Conservation (phyloP, 2,113 vertebrate genomes). For the Scalopus aquaticus region DNA sequence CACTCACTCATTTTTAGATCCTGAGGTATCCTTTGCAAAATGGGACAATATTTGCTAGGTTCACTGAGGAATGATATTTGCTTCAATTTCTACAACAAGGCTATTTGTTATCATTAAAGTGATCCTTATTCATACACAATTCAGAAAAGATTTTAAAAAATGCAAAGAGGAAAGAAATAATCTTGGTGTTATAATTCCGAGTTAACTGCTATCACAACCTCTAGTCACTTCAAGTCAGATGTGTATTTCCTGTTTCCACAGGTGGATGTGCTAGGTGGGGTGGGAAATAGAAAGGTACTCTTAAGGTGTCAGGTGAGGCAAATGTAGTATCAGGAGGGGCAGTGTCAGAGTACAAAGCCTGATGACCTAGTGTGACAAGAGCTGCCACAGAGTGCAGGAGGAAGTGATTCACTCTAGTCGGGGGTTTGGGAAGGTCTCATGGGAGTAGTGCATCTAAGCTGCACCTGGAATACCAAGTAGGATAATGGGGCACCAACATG, state of each 20-base stretch:
- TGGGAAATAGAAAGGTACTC: background rate
- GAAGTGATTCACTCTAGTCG: background rate
- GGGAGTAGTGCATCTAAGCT: background rate
- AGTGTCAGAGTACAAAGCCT: background rate
- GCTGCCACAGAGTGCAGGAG: background rate
- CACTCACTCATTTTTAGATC: constrained; percentile 28
- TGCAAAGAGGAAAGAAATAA: background rate
- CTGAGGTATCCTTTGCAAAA: background rate
- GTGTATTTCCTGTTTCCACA: background rate
- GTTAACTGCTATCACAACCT: constrained; percentile 10
- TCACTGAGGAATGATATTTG: background rate
- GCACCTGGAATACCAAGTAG: background rate
- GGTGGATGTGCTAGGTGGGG: background rate
- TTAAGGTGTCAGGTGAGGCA: background rate
- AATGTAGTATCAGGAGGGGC: background rate
- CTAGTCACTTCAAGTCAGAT: background rate
- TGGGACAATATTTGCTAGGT: background rate
- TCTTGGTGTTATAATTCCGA: background rate
- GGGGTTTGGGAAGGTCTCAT: background rate
- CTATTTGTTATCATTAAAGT: background rate
- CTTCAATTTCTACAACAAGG: background rate
- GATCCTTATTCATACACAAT: background rate
- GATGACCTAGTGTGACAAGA: background rate
- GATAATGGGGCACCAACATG: background rate
- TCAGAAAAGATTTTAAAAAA: background rate